Evolutionary conservation across 35 echinoderm and acorn worm species (phyloP).

Genomic region (Hemicentrotus pulcherrimus): DNA sequence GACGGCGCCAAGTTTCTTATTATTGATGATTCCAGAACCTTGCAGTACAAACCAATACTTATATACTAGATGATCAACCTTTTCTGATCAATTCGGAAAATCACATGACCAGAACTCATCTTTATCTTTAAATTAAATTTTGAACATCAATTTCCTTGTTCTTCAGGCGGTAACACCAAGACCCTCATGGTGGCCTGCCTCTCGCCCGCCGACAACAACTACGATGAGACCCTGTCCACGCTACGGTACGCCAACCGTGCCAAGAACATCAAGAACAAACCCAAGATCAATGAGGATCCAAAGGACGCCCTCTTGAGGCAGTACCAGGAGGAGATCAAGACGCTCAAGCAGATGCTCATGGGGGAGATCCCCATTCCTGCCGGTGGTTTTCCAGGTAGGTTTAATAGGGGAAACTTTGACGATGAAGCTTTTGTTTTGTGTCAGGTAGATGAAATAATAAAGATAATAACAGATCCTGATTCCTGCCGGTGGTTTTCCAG

Average conservation of each 20-base stretch:
- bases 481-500: constrained; percentile 67
- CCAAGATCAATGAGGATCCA: constrained; percentile 98
- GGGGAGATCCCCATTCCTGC: constrained; percentile 89
- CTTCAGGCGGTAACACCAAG: constrained; percentile 74
- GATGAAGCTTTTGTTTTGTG: neutral
- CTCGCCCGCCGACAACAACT: constrained; percentile 93
- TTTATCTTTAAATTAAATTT: no score
- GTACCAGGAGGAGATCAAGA: constrained; percentile 92
- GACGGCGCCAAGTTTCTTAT: no score
- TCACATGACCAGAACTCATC: no score
- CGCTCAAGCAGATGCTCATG: constrained; percentile 86
- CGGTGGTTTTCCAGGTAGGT: constrained; percentile 57
- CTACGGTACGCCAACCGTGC: constrained; percentile 96
- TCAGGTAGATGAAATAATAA: no score
- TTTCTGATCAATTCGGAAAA: no score
- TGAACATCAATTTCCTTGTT: neutral
- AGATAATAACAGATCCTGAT: no score
- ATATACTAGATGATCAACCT: no score
- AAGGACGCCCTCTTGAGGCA: constrained; percentile 96
- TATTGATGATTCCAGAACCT: no score
- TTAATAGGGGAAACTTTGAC: no score
- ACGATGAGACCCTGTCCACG: constrained; percentile 90
- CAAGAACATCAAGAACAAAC: constrained; percentile 99
- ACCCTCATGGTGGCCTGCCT: constrained; percentile 95
- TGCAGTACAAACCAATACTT: no score